phyloP scores from a whole-genome alignment of 1,140 invertebrate genomes.

The Piezodorus guildinii region DNA sequence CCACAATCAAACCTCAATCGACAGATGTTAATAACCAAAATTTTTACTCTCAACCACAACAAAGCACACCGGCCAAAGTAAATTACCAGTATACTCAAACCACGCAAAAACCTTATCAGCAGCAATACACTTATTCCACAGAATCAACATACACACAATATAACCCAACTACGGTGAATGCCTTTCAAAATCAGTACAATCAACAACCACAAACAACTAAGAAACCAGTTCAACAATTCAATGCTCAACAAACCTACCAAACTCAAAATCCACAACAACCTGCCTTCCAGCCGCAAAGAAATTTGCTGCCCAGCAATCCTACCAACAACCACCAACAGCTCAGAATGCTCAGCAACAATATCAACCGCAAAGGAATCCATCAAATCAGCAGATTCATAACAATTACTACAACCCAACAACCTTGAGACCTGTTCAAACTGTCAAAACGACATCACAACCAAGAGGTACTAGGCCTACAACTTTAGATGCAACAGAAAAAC shows the following conservation, averaged over 20 bases:
- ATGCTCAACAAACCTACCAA: conserved; percentile 5
- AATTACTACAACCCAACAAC: conserved; percentile 10
- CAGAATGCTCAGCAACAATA: neutral
- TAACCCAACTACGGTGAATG: conserved; percentile 9
- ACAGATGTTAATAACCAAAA: neutral
- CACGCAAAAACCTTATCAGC: neutral
- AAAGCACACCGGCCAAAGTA: neutral
- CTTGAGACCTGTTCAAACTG: neutral
- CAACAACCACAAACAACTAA: conserved; percentile 4
- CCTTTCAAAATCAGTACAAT: conserved; percentile 4
- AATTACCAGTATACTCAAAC: conserved; percentile 1
- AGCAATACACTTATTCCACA: neutral
- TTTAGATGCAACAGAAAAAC: conserved; percentile 12
- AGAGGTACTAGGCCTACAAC: conserved; percentile 3
- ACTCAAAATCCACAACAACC: neutral
- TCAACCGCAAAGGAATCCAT: conserved; percentile 12
- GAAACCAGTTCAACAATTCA: conserved; percentile 7
- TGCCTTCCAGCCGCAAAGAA: neutral
- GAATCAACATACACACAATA: neutral
- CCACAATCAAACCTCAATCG: neutral
- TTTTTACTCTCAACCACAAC: neutral
- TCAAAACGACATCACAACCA: neutral
- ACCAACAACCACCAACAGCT: neutral
- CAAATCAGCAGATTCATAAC: neutral
- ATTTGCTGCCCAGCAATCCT: neutral